Conservation (phyloP, 2,888 invertebrate genomes). For the Augiades crinisus region DNA sequence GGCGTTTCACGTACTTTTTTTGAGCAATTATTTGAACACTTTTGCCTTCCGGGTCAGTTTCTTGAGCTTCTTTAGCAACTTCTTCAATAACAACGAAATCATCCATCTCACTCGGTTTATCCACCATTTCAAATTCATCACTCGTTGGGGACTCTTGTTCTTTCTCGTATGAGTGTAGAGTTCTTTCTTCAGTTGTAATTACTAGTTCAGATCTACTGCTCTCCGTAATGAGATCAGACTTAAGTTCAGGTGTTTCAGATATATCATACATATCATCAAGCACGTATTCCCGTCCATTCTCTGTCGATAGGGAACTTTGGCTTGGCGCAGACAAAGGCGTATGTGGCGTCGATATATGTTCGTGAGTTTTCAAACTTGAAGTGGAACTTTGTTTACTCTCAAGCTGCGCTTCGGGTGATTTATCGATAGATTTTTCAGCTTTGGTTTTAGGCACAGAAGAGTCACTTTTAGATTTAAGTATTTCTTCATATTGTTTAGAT, state of each 20-base stretch:
- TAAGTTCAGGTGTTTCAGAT: slow-evolving; percentile 81
- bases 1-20: slow-evolving; percentile 76
- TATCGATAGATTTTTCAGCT: slow-evolving; percentile 61
- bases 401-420: slow-evolving; percentile 63
- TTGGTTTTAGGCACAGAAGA: slow-evolving; percentile 77
- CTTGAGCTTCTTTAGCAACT: slow-evolving; percentile 92
- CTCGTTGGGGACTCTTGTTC: slow-evolving; percentile 88
- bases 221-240: slow-evolving; percentile 70
- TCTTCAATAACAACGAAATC: slow-evolving; percentile 95
- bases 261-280: slow-evolving; percentile 82
- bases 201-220: slow-evolving; percentile 81
- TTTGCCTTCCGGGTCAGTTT: slow-evolving; percentile 91
- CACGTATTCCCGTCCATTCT: slow-evolving; percentile 84
- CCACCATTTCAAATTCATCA: slow-evolving; percentile 93
- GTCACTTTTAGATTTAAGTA: slow-evolving; percentile 73
- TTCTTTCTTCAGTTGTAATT: slow-evolving; percentile 82
- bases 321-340: slow-evolving; percentile 84
- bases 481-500: slow-evolving; percentile 72
- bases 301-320: slow-evolving; percentile 84
- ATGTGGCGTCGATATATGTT: slow-evolving; percentile 78
- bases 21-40: slow-evolving; percentile 85
- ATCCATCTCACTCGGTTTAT: slow-evolving; percentile 92
- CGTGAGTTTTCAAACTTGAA: slow-evolving; percentile 78
- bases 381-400: slow-evolving; percentile 83
- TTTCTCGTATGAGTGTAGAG: slow-evolving; percentile 74